Percentiles rank a stretch among this genome's conserved stretches.
phyloP scores from a whole-genome alignment of 2,888 invertebrate genomes.

The Drosophila algonquin region DNA sequence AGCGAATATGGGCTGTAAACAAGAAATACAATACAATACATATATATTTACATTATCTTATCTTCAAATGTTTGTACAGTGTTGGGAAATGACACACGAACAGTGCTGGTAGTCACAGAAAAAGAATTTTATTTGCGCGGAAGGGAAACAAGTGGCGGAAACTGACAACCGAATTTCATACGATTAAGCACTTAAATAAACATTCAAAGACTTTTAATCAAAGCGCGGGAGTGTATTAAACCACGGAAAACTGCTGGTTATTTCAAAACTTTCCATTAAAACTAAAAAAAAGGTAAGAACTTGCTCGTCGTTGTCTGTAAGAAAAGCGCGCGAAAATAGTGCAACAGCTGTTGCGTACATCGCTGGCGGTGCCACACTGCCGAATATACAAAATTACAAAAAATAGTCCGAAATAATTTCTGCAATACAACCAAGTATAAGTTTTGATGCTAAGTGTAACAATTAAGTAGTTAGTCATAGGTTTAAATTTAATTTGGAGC shows the following conservation, averaged over 20 bases:
- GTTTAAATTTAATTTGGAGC: neutral
- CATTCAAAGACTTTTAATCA: neutral
- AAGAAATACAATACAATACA: slow-evolving; percentile 24
- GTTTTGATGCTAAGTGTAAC: neutral
- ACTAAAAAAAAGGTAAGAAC: slow-evolving; percentile 44
- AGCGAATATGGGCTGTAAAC: slow-evolving; percentile 29
- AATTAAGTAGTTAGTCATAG: neutral
- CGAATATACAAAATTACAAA: neutral
- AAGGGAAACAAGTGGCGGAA: slow-evolving; percentile 6
- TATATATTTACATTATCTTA: neutral
- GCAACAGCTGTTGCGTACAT: slow-evolving; percentile 47
- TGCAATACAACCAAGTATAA: neutral
- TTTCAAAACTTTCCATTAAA: slow-evolving; percentile 12
- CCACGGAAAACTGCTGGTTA: neutral
- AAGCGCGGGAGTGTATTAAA: neutral
- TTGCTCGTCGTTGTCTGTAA: neutral
- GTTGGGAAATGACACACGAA: neutral
- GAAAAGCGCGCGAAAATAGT: slow-evolving; percentile 72
- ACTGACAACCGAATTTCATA: neutral
- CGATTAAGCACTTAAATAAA: neutral
- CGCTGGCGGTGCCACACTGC: neutral
- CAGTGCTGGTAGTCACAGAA: slow-evolving; percentile 14
- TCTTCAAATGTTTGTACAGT: neutral
- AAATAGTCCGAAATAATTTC: neutral
- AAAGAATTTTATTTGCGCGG: slow-evolving; percentile 3